Percentiles rank a stretch among this genome's conserved stretches.
Conservation (phyloP, 1,140 invertebrate species). For the Drosophila nikananu region DNA sequence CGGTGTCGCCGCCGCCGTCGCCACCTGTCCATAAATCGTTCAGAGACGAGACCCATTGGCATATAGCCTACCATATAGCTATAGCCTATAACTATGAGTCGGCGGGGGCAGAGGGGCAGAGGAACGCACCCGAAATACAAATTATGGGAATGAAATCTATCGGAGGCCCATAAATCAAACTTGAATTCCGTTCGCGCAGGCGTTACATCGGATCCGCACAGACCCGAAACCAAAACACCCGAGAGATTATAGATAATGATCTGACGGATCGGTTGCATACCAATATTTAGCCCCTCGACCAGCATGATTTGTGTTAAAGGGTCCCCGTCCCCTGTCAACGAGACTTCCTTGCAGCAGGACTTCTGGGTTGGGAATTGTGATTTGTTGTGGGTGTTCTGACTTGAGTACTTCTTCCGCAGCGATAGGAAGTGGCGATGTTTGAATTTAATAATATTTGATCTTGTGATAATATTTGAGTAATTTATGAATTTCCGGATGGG, state of each 20-base stretch:
- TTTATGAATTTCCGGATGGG: background rate
- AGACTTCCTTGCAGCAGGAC: background rate
- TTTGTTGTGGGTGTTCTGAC: constrained; percentile 2
- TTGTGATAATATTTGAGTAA: constrained; percentile 1
- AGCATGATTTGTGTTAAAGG: constrained; percentile 22
- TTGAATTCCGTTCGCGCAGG: constrained; percentile 34
- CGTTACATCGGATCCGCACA: constrained; percentile 46
- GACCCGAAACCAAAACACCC: background rate
- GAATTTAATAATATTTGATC: constrained; percentile 1
- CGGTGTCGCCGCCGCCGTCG: constrained; percentile 34
- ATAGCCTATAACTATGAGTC: constrained; percentile 12
- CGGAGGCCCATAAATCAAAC: constrained; percentile 39
- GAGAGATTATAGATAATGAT: constrained; percentile 39
- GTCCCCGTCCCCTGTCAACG: constrained; percentile 27
- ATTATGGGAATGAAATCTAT: constrained; percentile 44
- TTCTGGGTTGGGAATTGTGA: background rate
- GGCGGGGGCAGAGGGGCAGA: background rate
- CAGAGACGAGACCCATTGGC: constrained; percentile 29
- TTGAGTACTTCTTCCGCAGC: background rate
- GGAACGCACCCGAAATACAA: constrained; percentile 54
- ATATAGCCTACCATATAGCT: constrained; percentile 13
- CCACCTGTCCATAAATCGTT: constrained; percentile 75
- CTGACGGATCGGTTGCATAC: constrained; percentile 32
- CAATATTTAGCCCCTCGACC: background rate
- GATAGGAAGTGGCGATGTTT: constrained; percentile 6